phyloP scores from a whole-genome alignment of 1,140 invertebrate genomes.

The Drosophila suzukii region DNA sequence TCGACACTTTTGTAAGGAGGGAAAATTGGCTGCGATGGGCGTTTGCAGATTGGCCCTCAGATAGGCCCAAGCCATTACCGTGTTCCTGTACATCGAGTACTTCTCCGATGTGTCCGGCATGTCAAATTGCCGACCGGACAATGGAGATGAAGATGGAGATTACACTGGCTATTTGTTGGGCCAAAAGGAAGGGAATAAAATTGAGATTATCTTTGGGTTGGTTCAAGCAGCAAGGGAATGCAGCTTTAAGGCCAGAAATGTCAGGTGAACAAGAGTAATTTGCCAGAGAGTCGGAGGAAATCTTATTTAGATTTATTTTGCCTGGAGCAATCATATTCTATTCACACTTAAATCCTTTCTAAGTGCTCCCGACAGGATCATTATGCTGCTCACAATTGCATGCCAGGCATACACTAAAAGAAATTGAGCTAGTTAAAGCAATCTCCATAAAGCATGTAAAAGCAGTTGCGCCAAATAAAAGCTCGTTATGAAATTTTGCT shows the following conservation, averaged over 20 bases:
- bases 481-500: too few relatives aligned
- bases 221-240: background rate
- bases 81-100: slow-evolving; percentile 35
- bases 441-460: too few relatives aligned
- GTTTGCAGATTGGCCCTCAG: slow-evolving; percentile 63
- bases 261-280: slow-evolving; percentile 13
- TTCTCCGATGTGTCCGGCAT: slow-evolving; percentile 16
- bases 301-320: slow-evolving; percentile 7
- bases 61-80: slow-evolving; percentile 77
- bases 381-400: slow-evolving; percentile 60
- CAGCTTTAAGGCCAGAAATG: slow-evolving; percentile 18
- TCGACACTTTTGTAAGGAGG: slow-evolving; percentile 35
- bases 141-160: slow-evolving; percentile 35
- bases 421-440: background rate
- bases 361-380: slow-evolving; percentile 50
- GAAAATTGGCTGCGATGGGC: slow-evolving; percentile 60
- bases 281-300: background rate
- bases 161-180: slow-evolving; percentile 37
- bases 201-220: slow-evolving; percentile 30
- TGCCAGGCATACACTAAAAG: slow-evolving; percentile 33
- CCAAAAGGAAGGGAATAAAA: slow-evolving; percentile 16
- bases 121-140: slow-evolving; percentile 40
- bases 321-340: slow-evolving; percentile 13
- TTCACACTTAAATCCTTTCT: slow-evolving; percentile 27
- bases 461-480: too few relatives aligned